Conservation (phyloP, 2,888 invertebrate species). For the Drosophila kambysellisi region DNA sequence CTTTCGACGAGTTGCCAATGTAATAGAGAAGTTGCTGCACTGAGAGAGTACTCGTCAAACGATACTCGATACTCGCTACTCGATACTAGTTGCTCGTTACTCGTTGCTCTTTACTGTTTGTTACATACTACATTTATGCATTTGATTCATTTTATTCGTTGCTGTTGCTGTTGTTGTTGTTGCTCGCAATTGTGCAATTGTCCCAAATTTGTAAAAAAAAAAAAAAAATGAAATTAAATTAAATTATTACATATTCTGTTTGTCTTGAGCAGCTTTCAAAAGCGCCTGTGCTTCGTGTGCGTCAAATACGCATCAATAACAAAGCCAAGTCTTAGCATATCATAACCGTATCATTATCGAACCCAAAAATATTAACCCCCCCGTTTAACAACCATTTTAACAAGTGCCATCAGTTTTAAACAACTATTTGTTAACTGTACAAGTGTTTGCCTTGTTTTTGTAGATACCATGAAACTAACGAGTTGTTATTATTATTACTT, state of each 20-base stretch:
- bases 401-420: conserved; percentile 7
- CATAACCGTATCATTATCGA: conserved; percentile 33
- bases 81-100: conserved; percentile 28
- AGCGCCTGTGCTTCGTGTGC: conserved; percentile 25
- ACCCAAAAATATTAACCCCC: conserved; percentile 26
- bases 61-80: conserved; percentile 22
- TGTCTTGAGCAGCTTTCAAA: conserved; percentile 57
- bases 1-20: conserved; percentile 61
- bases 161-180: conserved; percentile 54
- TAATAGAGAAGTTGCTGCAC: conserved; percentile 54
- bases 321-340: conserved; percentile 22
- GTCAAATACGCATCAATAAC: conserved; percentile 21
- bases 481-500: conserved; percentile 19
- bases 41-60: conserved; percentile 25
- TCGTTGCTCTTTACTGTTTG: conserved; percentile 45
- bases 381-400: conserved; percentile 13
- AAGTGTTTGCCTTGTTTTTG: conserved; percentile 72
- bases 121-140: conserved; percentile 25
- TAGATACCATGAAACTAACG: conserved; percentile 39
- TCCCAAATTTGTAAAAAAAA: conserved; percentile 40
- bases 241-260: conserved; percentile 27
- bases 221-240: neutral
- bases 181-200: conserved; percentile 61
- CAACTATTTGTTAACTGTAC: conserved; percentile 60
- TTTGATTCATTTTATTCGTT: conserved; percentile 49